These are phyloP conservation scores for Fabriciana adippe DNA, from an alignment of 2,888 invertebrate species.

Conservation along the genomic window DNA sequence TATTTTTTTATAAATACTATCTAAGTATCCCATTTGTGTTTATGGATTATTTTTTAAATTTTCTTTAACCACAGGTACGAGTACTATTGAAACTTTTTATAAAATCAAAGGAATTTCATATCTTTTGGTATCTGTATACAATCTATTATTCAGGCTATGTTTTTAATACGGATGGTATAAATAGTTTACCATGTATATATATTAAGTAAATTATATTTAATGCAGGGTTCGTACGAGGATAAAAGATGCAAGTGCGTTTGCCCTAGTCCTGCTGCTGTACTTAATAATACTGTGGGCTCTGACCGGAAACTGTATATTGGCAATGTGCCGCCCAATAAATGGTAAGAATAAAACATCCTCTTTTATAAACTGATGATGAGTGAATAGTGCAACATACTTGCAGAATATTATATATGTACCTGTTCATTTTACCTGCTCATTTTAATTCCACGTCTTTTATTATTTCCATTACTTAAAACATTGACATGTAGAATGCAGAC, in stretches of 20 bases:
- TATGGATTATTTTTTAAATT: too few species aligned
- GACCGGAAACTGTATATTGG: conserved; percentile 88
- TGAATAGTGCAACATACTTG: conserved; percentile 3
- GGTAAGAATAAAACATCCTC: conserved; percentile 73
- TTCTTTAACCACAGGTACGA: too few species aligned
- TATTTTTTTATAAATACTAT: too few species aligned
- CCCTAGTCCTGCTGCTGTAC: conserved; percentile 88
- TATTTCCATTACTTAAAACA: too few species aligned
- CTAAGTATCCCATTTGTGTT: too few species aligned
- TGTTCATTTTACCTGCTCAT: neutral
- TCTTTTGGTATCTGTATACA: too few species aligned
- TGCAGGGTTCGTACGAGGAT: conserved; percentile 88
- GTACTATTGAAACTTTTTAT: too few species aligned
- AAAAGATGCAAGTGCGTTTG: conserved; percentile 94
- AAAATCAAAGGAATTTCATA: too few species aligned
- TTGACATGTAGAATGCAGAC: too few species aligned
- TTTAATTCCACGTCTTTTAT: too few species aligned
- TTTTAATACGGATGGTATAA: too few species aligned
- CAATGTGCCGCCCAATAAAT: conserved; percentile 91
- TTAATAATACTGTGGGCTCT: conserved; percentile 84
- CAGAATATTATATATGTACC: neutral
- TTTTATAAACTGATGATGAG: conserved; percentile 13
- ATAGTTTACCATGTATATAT: neutral
- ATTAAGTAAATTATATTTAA: conserved; percentile 16
- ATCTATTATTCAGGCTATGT: too few species aligned